Percentiles rank a stretch among this genome's conserved stretches.
Evolutionary conservation across 2,113 vertebrate genomes (phyloP).

Genomic region (Agelaius tricolor): DNA sequence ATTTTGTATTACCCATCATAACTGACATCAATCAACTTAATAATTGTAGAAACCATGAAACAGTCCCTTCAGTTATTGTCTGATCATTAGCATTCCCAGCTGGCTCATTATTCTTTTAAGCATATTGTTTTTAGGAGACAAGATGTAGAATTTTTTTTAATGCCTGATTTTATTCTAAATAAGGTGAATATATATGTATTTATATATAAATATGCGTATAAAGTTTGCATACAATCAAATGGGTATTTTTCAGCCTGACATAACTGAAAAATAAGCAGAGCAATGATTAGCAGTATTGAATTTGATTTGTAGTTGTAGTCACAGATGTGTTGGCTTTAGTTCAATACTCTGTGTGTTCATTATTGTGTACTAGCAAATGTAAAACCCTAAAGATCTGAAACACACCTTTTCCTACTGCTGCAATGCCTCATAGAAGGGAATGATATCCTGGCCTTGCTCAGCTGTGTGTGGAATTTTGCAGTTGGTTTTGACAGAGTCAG

Average conservation of each 20-base stretch:
- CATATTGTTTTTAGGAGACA: not conserved
- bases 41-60: not conserved
- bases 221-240: not conserved
- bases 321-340: not conserved
- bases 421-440: rapidly evolving
- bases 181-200: not conserved
- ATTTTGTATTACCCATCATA: not conserved
- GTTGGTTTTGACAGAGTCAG: not conserved
- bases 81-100: not conserved
- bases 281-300: not conserved
- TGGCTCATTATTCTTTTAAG: not conserved
- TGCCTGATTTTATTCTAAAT: not conserved
- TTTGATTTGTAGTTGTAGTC: not conserved
- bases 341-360: not conserved
- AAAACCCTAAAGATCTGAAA: not conserved
- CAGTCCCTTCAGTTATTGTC: not conserved
- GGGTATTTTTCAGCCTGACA: not conserved
- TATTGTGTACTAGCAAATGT: not conserved
- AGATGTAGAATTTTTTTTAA: not conserved
- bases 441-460: not conserved
- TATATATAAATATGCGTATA: not conserved
- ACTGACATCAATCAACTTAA: not conserved
- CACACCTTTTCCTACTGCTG: not conserved
- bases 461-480: not conserved
- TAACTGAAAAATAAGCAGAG: not conserved